phyloP scores from a whole-genome alignment of 2,888 invertebrate species.

The Pandemis corylana region DNA sequence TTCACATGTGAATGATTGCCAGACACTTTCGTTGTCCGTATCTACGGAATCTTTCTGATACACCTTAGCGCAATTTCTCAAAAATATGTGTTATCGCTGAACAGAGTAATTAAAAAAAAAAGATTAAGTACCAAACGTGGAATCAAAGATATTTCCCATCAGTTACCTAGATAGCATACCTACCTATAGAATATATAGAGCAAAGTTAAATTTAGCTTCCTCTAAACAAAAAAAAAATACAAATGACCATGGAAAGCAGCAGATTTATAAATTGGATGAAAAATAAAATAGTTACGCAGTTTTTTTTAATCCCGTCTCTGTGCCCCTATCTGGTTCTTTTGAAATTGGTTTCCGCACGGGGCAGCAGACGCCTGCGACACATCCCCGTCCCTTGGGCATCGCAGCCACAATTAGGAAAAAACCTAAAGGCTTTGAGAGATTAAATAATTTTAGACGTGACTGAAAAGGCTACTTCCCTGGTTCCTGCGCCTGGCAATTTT shows the following conservation, averaged over 20 bases:
- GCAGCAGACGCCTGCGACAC: constrained; percentile 68
- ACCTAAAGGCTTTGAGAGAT: constrained; percentile 32
- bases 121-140: too few species aligned
- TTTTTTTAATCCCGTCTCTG: constrained; percentile 57
- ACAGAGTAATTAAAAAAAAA: too few species aligned
- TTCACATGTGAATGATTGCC: neutral
- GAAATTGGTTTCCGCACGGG: constrained; percentile 76
- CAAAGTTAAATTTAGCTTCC: neutral
- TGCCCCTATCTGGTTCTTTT: constrained; percentile 69
- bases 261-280: neutral
- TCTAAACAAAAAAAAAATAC: neutral
- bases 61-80: too few species aligned
- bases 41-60: too few species aligned
- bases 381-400: constrained; percentile 76
- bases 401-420: constrained; percentile 76
- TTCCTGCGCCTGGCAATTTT: neutral
- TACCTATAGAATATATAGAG: neutral
- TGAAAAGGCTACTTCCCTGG: neutral
- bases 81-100: too few species aligned
- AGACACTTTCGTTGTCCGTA: neutral
- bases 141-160: too few species aligned
- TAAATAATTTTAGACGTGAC: constrained; percentile 2
- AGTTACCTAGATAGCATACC: neutral
- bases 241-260: neutral
- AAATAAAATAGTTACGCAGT: neutral